Evolutionary conservation across 37 sponge, comb jelly and placozoan genomes (phyloP), one percentile per base, ranked within the genome.

Genomic region (Halisarca cf. caerulea): DNA sequence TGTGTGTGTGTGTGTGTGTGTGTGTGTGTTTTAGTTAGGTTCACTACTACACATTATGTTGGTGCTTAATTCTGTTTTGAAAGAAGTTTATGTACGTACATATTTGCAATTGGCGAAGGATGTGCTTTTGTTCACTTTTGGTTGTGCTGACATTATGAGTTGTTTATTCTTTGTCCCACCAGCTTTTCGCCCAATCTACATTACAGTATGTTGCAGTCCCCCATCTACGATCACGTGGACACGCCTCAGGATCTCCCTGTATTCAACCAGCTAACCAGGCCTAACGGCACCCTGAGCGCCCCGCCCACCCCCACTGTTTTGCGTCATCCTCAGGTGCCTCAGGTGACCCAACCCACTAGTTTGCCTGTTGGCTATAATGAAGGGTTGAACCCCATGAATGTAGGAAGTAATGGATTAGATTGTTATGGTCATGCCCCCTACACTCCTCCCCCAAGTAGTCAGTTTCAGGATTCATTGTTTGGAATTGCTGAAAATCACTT

Each of bases 281-380:
- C 39, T 44, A 7, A 32, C 1, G 42, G 45, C 21, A 44, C 77
- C 24, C 24, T 74, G 7, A 74, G 77, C 6, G 77, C 77, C 77
- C 77, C 77, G 6, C 42, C 77, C 45, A 74, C 77, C 21, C 77
- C 77, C 44, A 42, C 77, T 39, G 42, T 74, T 40, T 2, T 24
- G 11, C 77, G 45, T 44, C 42, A 74, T 39, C 77, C 77, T 17
- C 64, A n/a, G 30, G 6, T 62, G 30, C 64, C 30, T 28, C 64
- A n/a, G 15, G 64, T 15, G 18, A 28, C 30, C n/a, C 64, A 62
- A 30, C 7, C 74, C 8, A 18, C 74, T 36, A 30, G 32, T 64
- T 25, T 64, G 66, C 32, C 32, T 64, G 8, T 30, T 64, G 5
- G 32, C 33, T 30, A 32, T 14, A 64, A 64, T 25, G 33, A 64